Conservation (phyloP, 2,113 vertebrate genomes). For the Calcarius ornatus region DNA sequence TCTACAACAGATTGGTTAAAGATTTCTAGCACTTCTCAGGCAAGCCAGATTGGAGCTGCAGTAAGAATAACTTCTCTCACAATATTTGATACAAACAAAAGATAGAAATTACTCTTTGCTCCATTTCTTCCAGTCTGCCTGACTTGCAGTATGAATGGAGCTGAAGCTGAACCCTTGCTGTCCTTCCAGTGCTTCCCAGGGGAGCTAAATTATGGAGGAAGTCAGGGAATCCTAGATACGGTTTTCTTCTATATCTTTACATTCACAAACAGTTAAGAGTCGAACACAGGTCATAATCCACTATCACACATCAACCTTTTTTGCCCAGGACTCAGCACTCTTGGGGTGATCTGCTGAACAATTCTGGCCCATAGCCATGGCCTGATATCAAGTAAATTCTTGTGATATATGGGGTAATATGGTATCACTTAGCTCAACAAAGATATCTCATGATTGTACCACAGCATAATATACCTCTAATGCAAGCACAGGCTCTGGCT, state of each 20-base stretch:
- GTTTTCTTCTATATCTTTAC: background rate
- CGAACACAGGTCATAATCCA: background rate
- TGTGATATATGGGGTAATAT: background rate
- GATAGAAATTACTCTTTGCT: conserved; percentile 28
- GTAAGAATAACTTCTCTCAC: conserved; percentile 53
- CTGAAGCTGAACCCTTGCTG: background rate
- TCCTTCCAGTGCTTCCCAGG: background rate
- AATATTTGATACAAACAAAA: conserved; percentile 51
- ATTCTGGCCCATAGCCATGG: conserved; percentile 2
- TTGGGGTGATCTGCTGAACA: conserved; percentile 15
- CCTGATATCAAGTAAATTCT: background rate
- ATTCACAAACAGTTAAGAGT: background rate
- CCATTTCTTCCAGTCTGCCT: background rate
- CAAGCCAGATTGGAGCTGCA: conserved; percentile 38
- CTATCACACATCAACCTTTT: background rate
- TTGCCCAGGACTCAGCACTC: background rate
- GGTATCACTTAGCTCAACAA: background rate
- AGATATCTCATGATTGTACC: background rate
- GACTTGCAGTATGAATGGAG: background rate
- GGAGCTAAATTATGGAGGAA: background rate
- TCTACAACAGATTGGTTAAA: conserved; percentile 53
- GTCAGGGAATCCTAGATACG: background rate
- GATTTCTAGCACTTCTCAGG: conserved; percentile 56
- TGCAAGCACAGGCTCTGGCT: background rate
- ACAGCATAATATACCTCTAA: background rate